Percentiles rank a stretch among this genome's conserved stretches.
Conservation (phyloP, 2,113 vertebrate genomes). For the Numenius arquata region DNA sequence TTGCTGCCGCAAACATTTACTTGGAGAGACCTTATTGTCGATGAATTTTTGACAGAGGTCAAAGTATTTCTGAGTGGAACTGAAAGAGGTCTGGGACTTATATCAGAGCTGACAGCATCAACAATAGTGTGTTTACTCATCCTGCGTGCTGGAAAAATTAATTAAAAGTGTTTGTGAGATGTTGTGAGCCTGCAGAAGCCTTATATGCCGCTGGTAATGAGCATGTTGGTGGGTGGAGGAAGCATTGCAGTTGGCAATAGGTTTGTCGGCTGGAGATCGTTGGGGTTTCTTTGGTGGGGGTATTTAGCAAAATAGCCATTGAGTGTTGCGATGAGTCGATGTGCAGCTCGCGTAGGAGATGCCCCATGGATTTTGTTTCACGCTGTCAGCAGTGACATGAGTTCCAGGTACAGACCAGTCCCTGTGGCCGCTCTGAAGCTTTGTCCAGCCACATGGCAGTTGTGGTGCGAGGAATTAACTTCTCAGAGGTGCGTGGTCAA, state of each 20-base stretch:
- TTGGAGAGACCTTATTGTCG: conserved; percentile 56
- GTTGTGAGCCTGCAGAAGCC: neutral
- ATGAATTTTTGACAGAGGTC: conserved; percentile 67
- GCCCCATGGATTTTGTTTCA: neutral
- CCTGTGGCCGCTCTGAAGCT: neutral
- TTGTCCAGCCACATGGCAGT: neutral
- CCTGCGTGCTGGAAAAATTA: conserved; percentile 42
- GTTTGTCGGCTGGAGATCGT: neutral
- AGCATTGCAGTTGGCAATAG: neutral
- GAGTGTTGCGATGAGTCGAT: neutral
- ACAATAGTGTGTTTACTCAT: conserved; percentile 56
- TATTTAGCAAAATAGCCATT: neutral
- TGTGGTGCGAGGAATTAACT: neutral
- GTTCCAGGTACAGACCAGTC: neutral
- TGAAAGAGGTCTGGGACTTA: conserved; percentile 50
- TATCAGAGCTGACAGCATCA: conserved; percentile 52
- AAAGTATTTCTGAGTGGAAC: conserved; percentile 49
- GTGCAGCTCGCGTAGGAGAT: neutral
- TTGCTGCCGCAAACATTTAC: conserved; percentile 58
- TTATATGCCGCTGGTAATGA: neutral
- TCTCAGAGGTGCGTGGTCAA: neutral
- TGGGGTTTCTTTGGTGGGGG: neutral
- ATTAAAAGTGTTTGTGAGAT: conserved; percentile 46
- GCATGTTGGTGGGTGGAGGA: neutral
- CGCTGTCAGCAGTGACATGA: neutral